Percentiles rank a stretch among this genome's conserved stretches.
phyloP scores from a whole-genome alignment of 2,113 vertebrate genomes.

The Seriola rivoliana region DNA sequence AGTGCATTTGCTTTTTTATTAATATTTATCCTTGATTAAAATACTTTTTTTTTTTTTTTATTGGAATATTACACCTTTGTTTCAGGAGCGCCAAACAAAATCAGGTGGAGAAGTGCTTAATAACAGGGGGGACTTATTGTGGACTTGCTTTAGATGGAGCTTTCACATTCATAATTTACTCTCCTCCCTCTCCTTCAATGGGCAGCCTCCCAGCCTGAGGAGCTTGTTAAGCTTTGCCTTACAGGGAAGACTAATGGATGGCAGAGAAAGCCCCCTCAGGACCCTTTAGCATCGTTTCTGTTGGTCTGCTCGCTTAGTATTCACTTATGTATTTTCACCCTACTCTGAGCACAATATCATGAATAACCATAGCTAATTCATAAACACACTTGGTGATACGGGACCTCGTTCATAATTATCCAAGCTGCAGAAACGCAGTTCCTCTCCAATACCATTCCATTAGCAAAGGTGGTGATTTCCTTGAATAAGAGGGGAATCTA shows the following conservation, averaged over 20 bases:
- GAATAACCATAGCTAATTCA: constrained; percentile 83
- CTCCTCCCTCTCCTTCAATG: constrained; percentile 60
- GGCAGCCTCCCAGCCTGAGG: constrained; percentile 69
- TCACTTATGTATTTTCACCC: constrained; percentile 82
- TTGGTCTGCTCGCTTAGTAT: constrained; percentile 82
- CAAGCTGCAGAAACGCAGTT: constrained; percentile 64
- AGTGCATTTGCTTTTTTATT: constrained; percentile 39
- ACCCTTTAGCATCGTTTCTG: constrained; percentile 80
- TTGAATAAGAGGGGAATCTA: constrained; percentile 63
- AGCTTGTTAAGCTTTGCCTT: constrained; percentile 83
- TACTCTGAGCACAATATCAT: constrained; percentile 78
- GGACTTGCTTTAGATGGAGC: constrained; percentile 51
- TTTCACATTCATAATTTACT: constrained; percentile 67
- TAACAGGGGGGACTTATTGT: constrained; percentile 28
- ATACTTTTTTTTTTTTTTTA: not conserved
- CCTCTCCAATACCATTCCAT: constrained; percentile 70
- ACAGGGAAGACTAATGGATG: constrained; percentile 82
- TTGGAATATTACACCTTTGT: constrained; percentile 13
- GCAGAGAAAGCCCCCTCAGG: constrained; percentile 78
- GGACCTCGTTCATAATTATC: constrained; percentile 78
- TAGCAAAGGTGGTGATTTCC: constrained; percentile 76
- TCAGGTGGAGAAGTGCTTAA: constrained; percentile 10
- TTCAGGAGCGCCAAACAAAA: constrained; percentile 28
- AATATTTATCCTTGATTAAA: constrained; percentile 29
- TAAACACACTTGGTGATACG: constrained; percentile 79